Conservation (phyloP, 2,797 vertebrate species). For the Chloroceryle inda region DNA sequence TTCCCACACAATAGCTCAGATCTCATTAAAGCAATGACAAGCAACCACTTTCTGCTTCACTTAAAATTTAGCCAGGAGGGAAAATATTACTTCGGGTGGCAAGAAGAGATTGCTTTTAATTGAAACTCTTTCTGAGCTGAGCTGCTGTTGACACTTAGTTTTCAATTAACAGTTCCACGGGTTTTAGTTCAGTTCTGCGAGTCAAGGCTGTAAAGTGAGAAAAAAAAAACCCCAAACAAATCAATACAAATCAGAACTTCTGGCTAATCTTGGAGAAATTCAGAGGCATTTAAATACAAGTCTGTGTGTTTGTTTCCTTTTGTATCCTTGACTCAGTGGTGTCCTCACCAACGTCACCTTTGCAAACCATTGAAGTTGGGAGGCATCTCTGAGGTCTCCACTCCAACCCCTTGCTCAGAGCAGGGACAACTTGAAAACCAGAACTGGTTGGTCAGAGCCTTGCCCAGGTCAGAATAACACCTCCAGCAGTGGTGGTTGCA, state of each 20-base stretch:
- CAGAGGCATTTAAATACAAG: not conserved
- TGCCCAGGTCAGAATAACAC: not conserved
- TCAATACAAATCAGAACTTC: not conserved
- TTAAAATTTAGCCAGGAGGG: conserved; percentile 63
- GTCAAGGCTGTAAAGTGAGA: not conserved
- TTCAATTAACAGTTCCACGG: conserved; percentile 35
- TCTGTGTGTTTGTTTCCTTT: not conserved
- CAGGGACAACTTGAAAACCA: not conserved
- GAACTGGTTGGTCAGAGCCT: not conserved
- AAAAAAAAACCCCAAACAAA: not conserved
- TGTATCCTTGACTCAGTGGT: not conserved
- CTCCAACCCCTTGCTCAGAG: not conserved
- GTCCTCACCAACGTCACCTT: not conserved
- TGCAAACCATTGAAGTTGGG: not conserved
- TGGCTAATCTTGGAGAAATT: not conserved
- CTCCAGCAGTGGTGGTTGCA: not conserved
- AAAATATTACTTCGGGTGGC: conserved; percentile 31
- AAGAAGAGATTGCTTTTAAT: conserved; percentile 55
- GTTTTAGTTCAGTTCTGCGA: conserved; percentile 36
- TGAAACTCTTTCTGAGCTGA: conserved; percentile 6
- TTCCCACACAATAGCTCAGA: conserved; percentile 55
- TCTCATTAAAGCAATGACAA: conserved; percentile 56
- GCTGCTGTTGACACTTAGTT: conserved; percentile 41
- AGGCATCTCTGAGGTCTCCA: not conserved
- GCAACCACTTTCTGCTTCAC: conserved; percentile 50